Evolutionary conservation across 2,797 vertebrate species (phyloP).

Genomic region (Pangasius macronema): DNA sequence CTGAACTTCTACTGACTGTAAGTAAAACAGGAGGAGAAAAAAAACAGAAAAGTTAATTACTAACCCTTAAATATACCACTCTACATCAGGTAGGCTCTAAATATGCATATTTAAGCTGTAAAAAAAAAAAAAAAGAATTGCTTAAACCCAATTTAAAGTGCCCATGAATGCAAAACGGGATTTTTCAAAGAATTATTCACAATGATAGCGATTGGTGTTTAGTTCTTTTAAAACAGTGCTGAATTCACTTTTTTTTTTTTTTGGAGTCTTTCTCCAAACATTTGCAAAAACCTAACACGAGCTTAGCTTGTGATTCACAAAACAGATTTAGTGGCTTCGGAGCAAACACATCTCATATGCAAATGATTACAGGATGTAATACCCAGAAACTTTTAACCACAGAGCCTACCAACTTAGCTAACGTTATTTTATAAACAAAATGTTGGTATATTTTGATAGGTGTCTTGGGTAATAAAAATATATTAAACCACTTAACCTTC

Average conservation of each 20-base stretch:
- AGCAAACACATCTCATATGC: background rate
- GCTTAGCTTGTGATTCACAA: background rate
- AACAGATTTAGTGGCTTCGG: background rate
- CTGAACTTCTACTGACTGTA: constrained; percentile 86
- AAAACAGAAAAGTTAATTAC: background rate
- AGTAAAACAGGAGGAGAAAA: constrained; percentile 7
- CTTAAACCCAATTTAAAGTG: background rate
- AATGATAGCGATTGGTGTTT: background rate
- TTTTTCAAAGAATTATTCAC: background rate
- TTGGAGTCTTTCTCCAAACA: background rate
- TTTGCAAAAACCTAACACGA: background rate
- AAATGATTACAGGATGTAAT: background rate
- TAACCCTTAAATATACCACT: background rate
- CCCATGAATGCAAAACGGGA: background rate
- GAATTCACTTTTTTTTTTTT: background rate
- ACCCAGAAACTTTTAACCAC: background rate
- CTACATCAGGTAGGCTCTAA: background rate
- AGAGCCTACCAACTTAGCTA: background rate
- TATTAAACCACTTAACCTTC: background rate
- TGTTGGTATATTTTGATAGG: background rate
- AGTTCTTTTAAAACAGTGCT: background rate
- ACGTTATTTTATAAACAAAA: background rate
- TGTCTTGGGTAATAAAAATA: background rate
- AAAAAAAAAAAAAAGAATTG: background rate
- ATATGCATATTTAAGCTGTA: background rate